Evolutionary conservation across 2,888 invertebrate species (phyloP), one percentile per base, ranked within the genome.

Genomic region (Luffia ferchaultella): DNA sequence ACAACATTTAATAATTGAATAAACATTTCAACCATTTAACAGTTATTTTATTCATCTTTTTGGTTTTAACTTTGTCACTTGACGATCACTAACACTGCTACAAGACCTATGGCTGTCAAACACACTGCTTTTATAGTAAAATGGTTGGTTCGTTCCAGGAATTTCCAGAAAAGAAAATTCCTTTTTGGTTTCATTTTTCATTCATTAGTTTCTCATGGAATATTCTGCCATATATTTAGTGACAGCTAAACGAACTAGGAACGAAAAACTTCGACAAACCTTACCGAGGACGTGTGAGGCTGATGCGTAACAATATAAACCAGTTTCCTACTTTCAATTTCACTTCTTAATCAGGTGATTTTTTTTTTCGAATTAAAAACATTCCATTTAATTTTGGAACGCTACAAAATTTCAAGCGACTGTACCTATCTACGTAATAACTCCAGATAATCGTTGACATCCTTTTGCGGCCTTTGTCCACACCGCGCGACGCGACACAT

Each of bases 371-470:
- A 30, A 30, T 30, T 30, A 12, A 30, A 30, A 30, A 30, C 30
- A 30, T 7, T 30, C 12, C 30, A 12, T 30, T 30, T 30, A 30
- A 7, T 30, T 12, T 30, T 7, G 30, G 30, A 3, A n/a, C n/a
- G n/a, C n/a, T n/a, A n/a, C n/a, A n/a, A n/a, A n/a, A n/a, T n/a
- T n/a, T n/a, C n/a, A n/a, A n/a, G 30, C 3, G 30, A 30, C 5
- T 30, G 30, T 30, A 30, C 30, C 30, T 30, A 3, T 7, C 30
- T 3, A 12, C 30, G 61, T 72, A 74, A 76, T 70, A 68, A 67
- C 64, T 62, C 60, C 57, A 58, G 67, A 68, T 77, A 78, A 77
- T 76, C 71, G 71, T 56, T 59, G 55, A 70, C 76, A 76, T 77
- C 76, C 77, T 76, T 12, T 30, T 12, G 30, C 3, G 30, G 3